These are phyloP conservation scores for Venustaconcha ellipsiformis DNA, from an alignment of 1,140 invertebrate genomes.

Conservation along the genomic window DNA sequence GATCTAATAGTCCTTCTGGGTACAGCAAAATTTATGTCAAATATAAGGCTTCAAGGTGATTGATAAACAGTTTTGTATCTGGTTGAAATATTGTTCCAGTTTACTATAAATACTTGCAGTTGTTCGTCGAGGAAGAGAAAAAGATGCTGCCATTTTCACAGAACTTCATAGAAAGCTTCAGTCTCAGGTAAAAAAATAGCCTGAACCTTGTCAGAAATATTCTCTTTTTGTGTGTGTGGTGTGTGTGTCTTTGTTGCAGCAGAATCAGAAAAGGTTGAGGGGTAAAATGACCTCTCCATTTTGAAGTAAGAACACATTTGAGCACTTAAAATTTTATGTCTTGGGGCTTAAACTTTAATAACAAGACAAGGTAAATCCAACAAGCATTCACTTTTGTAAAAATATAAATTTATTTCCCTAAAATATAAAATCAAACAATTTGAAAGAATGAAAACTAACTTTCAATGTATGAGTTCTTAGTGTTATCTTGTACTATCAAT, in stretches of 20 bases:
- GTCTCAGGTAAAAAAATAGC: conserved; percentile 45
- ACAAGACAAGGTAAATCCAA: too few relatives aligned
- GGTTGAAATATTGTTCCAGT: background rate
- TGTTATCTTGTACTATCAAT: too few relatives aligned
- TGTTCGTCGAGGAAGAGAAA: conserved; percentile 55
- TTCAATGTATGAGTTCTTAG: too few relatives aligned
- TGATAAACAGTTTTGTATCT: background rate
- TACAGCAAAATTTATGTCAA: too few relatives aligned
- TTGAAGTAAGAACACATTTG: too few relatives aligned
- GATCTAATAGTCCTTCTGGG: too few relatives aligned
- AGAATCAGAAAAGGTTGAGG: background rate
- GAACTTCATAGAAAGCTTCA: conserved; percentile 63
- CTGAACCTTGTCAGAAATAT: too few relatives aligned
- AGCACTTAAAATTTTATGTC: too few relatives aligned
- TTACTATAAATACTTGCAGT: conserved; percentile 44
- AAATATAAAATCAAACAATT: too few relatives aligned
- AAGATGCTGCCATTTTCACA: conserved; percentile 58
- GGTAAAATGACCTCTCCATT: background rate
- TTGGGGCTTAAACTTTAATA: background rate
- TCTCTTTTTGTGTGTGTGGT: background rate
- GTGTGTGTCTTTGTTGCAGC: background rate
- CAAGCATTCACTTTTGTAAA: too few relatives aligned
- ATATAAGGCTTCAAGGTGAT: background rate
- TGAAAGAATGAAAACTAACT: too few relatives aligned
- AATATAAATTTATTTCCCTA: too few relatives aligned